Base-by-base conservation (phyloP, 2,888 invertebrate genomes). In the Andrena chrysosceles region DNA sequence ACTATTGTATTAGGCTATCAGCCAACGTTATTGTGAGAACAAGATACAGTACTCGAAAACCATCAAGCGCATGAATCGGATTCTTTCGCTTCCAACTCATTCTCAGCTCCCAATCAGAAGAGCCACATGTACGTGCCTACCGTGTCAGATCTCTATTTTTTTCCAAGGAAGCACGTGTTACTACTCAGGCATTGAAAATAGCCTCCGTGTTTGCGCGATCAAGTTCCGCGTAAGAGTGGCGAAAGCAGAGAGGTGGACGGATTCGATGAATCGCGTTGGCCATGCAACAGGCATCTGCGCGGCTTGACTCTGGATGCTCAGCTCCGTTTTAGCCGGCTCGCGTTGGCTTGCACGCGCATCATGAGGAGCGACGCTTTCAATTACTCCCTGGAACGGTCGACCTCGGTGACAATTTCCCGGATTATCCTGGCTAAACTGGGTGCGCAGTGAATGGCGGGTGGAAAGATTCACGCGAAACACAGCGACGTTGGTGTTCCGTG, bases 391-490 rank as follows among this genome's bases (percentile, higher is more conserved):
- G 52, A 31, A 13, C 52, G 13, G 26, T 0, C 68, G 69, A 31
- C 68, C 80, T 71, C 80, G 71, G 16, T 23, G 16, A 66, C 56
- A 52, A 64, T 63, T 78, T 64, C 63, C 49, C 48, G 74, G 73
- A 66, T 73, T 33, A 54, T 5, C 31, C 23, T 33, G 33, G 48
- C 59, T 42, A 42, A 42, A 70, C 62, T 56, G n/a, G 66, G 16
- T 20, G 10, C 74, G 26, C 67, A 72, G 74, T 59, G 83, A 76
- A 78, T 54, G 77, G 67, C 73, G 62, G 68, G 13, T 26, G 60
- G 56, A 76, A 72, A 71, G 69, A 70, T 77, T 66, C 49, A 64
- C 67, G 66, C 54, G 74, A 81, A 75, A 74, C 64, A 49, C 64
- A 68, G 69, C 33, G 56, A 56, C 10, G 56, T 10, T 26, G 56